These are phyloP conservation scores for Dyspetes luteomarginatus DNA, from an alignment of 2,888 invertebrate genomes.

Conservation along the genomic window DNA sequence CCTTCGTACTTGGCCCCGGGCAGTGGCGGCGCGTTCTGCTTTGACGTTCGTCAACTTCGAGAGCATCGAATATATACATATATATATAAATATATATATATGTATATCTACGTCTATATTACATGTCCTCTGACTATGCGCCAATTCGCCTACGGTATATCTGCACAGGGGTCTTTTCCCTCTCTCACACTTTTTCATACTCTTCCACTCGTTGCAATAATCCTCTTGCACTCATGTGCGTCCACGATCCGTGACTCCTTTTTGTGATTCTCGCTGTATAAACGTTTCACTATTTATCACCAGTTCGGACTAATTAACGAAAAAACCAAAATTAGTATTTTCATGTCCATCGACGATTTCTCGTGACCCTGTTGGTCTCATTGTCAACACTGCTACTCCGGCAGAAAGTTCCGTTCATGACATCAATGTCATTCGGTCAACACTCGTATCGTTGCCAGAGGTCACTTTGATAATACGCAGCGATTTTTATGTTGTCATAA, in stretches of 20 bases:
- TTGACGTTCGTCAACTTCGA: slow-evolving; percentile 76
- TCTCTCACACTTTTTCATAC: slow-evolving; percentile 10
- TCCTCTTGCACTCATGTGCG: slow-evolving; percentile 4
- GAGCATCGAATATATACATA: slow-evolving; percentile 53
- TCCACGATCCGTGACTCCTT: not conserved
- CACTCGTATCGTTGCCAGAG: not conserved
- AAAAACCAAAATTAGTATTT: slow-evolving; percentile 4
- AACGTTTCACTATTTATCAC: not conserved
- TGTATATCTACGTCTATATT: too few species aligned
- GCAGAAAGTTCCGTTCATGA: not conserved
- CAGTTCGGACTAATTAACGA: slow-evolving; percentile 4
- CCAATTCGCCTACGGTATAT: slow-evolving; percentile 43
- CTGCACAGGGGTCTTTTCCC: not conserved
- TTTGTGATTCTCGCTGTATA: not conserved
- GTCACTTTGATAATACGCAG: not conserved
- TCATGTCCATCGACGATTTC: slow-evolving; percentile 8
- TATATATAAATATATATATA: slow-evolving; percentile 4
- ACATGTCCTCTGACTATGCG: not conserved
- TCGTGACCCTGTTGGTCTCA: slow-evolving; percentile 32
- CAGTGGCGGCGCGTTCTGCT: slow-evolving; percentile 79
- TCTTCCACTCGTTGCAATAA: not conserved
- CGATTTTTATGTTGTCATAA: not conserved
- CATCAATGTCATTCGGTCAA: not conserved
- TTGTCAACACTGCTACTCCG: not conserved
- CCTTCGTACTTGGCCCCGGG: slow-evolving; percentile 79